Evolutionary conservation across 2,888 invertebrate species (phyloP), one percentile per base, ranked within the genome.

Genomic region (Hypomecis punctinalis): DNA sequence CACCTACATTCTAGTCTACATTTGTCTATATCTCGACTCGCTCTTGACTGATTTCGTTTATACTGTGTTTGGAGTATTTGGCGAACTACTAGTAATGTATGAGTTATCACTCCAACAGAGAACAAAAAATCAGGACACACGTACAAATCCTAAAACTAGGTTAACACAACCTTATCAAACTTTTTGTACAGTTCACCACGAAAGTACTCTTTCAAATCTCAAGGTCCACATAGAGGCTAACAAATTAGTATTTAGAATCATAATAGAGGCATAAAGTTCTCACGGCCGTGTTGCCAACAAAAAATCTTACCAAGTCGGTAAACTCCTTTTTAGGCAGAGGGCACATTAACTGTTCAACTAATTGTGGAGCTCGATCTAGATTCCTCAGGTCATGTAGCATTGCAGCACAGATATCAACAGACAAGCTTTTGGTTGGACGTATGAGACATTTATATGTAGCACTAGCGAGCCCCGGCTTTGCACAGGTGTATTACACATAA

Each of bases 281-380:
- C 75, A 74, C 75, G 74, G 69, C 66, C 62, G 54, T 62, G 59
- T 67, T 69, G 54, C 40, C 9, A 65, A 55, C 68, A 73, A 70
- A 74, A 76, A 74, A 64, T 71, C 70, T 67, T 67, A 67, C 63
- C 36, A 42, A 47, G 67, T 69, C 66, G 61, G 71, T 69, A 75
- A 77, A 71, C 70, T 68, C 89, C 86, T 78, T 88, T 85, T 87
- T 85, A 80, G 85, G 85, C 73, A 76, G 76, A 82, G 74, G 73
- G 67, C 63, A 70, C 75, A 75, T 74, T 68, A 67, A 66, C 66
- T 51, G 68, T 77, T 69, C 66, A 61, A 48, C 48, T 79, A 79
- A 80, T 80, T 78, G 80, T 76, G 74, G 66, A 67, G 40, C 66
- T 57, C 53, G 72, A 52, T 71, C 72, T 69, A 72, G 70, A 72